Evolutionary conservation across 2,888 invertebrate species (phyloP), one percentile per base, ranked within the genome.

Genomic region (Drosophila rellima): DNA sequence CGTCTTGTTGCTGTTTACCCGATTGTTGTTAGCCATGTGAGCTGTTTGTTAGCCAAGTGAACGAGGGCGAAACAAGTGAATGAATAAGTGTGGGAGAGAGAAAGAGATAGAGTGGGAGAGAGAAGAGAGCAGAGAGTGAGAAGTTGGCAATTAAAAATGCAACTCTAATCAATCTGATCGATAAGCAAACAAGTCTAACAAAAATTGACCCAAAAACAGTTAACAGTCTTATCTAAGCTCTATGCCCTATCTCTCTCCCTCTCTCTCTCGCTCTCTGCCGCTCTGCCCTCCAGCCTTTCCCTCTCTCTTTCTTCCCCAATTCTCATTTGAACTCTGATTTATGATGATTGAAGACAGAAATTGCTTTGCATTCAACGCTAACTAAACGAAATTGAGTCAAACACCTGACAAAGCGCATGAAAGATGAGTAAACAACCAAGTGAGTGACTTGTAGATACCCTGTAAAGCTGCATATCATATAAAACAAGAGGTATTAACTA

Each of bases 11-110:
- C n/a, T 40, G 48, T 10, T 40, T 13, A 18, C 42, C 29, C 29
- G 35, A 35, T 54, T 56, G 54, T 59, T 73, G 77, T 73, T 52
- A 50, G 48, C 51, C 78, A 78, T 78, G 62, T 63, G 74, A 78
- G 62, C 62, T 59, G 63, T 70, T 74, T 75, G 75, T 59, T 62
- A 56, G 67, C 55, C 77, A 68, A 71, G 67, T 67, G 61, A 79
- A 68, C 74, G 55, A 44, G 69, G 74, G 52, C 79, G 78, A 42
- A 45, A 17, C 47, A 39, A 47, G 17, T 23, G 59, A n/a, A 18
- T 29, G n/a, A 40, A 13, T 20, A 13, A 17, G n/a, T 15, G 15
- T 8, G 2, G 18, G n/a, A 23, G 7, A 10, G 35, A 37, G 18
- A 10, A 10, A n/a, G 7, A n/a, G 18, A 7, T n/a, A 13, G 8